Evolutionary conservation across 1,140 invertebrate species (phyloP).

Genomic region (Sminthurides bifidus): DNA sequence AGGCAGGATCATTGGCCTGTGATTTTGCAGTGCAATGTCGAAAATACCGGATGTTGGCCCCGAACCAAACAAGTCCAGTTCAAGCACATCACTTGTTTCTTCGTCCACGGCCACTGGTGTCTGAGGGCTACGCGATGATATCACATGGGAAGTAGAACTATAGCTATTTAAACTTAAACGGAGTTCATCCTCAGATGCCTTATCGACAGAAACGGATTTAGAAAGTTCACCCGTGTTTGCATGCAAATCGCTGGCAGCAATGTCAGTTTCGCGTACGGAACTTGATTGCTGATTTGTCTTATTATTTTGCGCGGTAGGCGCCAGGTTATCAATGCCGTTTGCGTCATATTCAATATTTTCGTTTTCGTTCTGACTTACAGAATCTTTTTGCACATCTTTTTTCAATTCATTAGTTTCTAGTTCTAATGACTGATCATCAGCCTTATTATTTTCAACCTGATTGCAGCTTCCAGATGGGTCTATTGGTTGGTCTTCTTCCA

Average conservation of each 20-base stretch:
- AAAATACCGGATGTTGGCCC: neutral
- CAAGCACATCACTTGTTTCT: neutral
- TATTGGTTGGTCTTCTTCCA: conserved; percentile 27
- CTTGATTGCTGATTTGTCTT: neutral
- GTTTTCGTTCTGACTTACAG: conserved; percentile 1
- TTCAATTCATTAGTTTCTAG: conserved; percentile 2
- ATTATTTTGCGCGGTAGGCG: conserved; percentile 4
- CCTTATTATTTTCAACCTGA: conserved; percentile 9
- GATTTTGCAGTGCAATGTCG: neutral
- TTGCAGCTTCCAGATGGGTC: conserved; percentile 8
- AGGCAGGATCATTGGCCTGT: neutral
- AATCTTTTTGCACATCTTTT: conserved; percentile 31
- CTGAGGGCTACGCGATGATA: neutral
- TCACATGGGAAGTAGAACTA: neutral
- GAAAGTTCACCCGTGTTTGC: neutral
- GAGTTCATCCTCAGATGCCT: neutral
- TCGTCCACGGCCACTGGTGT: neutral
- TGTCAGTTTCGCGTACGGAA: neutral
- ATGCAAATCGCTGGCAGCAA: neutral
- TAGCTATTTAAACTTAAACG: neutral
- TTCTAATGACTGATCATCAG: conserved; percentile 10
- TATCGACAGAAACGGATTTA: neutral
- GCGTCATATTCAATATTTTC: conserved; percentile 7
- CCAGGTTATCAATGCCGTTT: conserved; percentile 5
- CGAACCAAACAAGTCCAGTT: too few species aligned